Conservation (phyloP, 2,888 invertebrate genomes). For the Microctonus aethiopoides region DNA sequence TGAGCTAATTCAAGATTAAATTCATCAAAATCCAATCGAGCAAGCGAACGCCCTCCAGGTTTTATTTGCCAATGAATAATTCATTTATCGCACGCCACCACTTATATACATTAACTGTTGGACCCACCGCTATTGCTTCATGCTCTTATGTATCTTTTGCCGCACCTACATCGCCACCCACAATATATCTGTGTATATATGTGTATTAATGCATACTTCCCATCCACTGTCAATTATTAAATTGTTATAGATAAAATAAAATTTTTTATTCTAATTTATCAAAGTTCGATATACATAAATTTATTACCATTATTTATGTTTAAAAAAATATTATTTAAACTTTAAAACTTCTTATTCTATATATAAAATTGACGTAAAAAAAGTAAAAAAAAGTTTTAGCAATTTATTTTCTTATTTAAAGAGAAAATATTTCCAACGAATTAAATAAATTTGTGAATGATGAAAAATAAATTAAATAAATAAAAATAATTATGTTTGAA, state of each 20-base stretch:
- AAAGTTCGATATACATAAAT: not conserved
- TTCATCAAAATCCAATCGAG: slow-evolving; percentile 66
- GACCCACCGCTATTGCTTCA: slow-evolving; percentile 8
- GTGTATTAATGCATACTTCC: not conserved
- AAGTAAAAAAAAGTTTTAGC: too few species aligned
- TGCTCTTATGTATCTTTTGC: slow-evolving; percentile 9
- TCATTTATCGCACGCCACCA: slow-evolving; percentile 54
- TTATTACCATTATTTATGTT: too few species aligned
- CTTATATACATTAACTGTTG: slow-evolving; percentile 41
- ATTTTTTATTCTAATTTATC: not conserved
- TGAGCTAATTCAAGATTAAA: slow-evolving; percentile 62
- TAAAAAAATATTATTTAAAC: too few species aligned
- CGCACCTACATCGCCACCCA: slow-evolving; percentile 23
- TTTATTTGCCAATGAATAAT: slow-evolving; percentile 60
- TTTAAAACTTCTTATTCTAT: too few species aligned
- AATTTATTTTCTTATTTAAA: too few species aligned
- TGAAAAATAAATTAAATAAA: not conserved
- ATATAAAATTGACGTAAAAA: too few species aligned
- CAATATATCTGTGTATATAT: not conserved
- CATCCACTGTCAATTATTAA: not conserved
- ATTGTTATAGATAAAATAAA: not conserved
- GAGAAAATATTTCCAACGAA: too few species aligned
- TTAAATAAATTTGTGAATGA: not conserved
- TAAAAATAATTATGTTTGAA: not conserved
- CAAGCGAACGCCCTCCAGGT: slow-evolving; percentile 52